These are phyloP conservation scores for Drosophila teissieri DNA, from an alignment of 1,140 invertebrate genomes.

Conservation along the genomic window DNA sequence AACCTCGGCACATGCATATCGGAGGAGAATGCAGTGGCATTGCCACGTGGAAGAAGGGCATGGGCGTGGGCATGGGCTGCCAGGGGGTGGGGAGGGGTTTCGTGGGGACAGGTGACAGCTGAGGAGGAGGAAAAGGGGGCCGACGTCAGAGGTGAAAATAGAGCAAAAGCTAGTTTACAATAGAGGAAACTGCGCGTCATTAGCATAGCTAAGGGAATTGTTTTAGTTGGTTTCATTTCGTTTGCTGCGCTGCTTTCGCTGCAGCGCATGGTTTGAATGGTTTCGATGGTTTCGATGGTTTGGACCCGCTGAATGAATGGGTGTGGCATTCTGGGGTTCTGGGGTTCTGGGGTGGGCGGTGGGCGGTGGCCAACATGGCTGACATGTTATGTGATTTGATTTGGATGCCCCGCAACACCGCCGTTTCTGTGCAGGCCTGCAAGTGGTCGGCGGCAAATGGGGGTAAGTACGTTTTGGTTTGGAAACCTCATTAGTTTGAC, in stretches of 20 bases:
- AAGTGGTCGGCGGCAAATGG: conserved; percentile 20
- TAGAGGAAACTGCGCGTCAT: conserved; percentile 70
- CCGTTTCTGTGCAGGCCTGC: background rate
- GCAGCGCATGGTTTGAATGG: background rate
- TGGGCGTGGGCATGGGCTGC: background rate
- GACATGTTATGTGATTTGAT: conserved; percentile 79
- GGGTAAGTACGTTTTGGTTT: conserved; percentile 69
- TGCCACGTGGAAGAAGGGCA: conserved; percentile 2
- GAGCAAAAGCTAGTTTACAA: conserved; percentile 45
- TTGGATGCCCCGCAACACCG: conserved; percentile 49
- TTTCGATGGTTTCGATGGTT: background rate
- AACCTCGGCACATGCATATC: conserved; percentile 32
- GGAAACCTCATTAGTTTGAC: conserved; percentile 70
- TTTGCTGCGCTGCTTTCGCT: conserved; percentile 15
- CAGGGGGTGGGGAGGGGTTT: background rate
- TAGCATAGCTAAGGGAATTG: conserved; percentile 61
- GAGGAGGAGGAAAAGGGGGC: background rate
- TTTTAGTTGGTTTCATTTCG: conserved; percentile 52
- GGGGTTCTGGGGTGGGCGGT: background rate
- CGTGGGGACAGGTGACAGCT: conserved; percentile 33
- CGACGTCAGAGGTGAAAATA: conserved; percentile 31
- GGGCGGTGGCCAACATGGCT: conserved; percentile 32
- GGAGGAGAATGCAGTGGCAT: conserved; percentile 13
- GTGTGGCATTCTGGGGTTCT: background rate
- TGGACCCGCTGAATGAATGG: conserved; percentile 1